These are phyloP conservation scores for Chaetops frenatus DNA, from an alignment of 2,113 vertebrate genomes.

Conservation along the genomic window DNA sequence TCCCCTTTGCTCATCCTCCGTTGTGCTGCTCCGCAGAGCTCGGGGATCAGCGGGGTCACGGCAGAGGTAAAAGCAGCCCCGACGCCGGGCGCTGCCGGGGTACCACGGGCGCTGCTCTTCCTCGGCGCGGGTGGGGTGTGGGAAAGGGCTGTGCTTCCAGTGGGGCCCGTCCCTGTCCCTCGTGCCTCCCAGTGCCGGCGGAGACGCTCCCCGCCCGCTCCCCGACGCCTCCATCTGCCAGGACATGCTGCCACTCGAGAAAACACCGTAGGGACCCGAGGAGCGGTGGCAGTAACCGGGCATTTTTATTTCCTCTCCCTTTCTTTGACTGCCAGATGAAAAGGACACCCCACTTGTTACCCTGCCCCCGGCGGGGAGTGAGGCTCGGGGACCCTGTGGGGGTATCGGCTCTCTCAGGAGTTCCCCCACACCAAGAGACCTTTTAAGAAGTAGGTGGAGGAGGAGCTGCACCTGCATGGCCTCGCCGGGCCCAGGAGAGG, in stretches of 20 bases:
- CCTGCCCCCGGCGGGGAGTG: fast-evolving
- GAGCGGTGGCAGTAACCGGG: background rate
- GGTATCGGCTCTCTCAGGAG: background rate
- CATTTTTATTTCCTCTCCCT: background rate
- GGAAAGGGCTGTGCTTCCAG: background rate
- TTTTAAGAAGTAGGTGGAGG: background rate
- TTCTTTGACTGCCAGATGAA: background rate
- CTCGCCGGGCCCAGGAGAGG: background rate
- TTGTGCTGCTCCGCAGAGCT: background rate
- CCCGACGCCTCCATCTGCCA: fast-evolving
- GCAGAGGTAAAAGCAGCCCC: background rate
- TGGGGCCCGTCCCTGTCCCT: background rate
- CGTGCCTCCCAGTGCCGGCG: background rate
- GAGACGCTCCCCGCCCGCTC: background rate
- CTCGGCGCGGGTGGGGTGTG: background rate
- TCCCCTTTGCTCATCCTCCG: background rate
- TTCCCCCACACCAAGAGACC: background rate
- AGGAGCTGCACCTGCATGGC: background rate
- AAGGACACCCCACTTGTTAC: background rate
- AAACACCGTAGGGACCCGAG: background rate
- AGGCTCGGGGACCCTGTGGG: background rate
- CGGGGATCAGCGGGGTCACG: too few relatives aligned
- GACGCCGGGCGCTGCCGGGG: background rate
- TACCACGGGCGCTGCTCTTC: background rate
- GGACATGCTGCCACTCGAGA: background rate